Percentiles rank a stretch among this genome's conserved stretches.
phyloP scores from a whole-genome alignment of 2,797 vertebrate genomes.

The Propithecus perrieri region DNA sequence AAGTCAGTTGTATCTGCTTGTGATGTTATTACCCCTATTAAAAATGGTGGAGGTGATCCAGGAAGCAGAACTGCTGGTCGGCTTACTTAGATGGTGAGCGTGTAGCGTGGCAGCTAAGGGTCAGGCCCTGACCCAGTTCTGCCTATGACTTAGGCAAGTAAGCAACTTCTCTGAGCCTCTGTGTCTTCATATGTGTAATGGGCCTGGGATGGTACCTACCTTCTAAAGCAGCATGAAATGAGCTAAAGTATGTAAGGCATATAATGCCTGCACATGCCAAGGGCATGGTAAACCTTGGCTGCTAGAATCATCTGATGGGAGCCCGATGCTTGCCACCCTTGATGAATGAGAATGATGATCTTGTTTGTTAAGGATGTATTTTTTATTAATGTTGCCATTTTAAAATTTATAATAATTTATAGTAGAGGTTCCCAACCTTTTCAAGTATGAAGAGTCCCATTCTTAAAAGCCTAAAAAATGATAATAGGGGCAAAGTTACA shows the following conservation, averaged over 20 bases:
- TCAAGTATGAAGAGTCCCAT: background rate
- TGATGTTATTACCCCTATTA: background rate
- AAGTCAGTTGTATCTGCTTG: conserved; percentile 45
- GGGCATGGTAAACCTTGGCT: background rate
- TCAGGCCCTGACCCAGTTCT: background rate
- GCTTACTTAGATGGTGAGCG: background rate
- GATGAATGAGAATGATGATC: background rate
- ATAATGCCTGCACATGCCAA: background rate
- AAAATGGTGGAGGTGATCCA: background rate
- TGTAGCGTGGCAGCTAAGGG: background rate
- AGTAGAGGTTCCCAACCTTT: background rate
- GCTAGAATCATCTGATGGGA: background rate
- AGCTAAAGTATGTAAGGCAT: background rate
- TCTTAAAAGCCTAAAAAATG: conserved; percentile 33
- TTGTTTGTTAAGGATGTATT: background rate
- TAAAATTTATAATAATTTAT: background rate
- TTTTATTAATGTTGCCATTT: background rate
- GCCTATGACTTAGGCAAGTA: background rate
- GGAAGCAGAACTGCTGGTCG: background rate
- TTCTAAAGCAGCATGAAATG: background rate
- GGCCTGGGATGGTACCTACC: background rate
- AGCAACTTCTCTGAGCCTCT: background rate
- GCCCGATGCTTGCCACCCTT: background rate
- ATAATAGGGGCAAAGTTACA: background rate
- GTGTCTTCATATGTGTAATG: background rate